Evolutionary conservation across 2,888 invertebrate genomes (phyloP).

Genomic region (Hypolimnas misippus): DNA sequence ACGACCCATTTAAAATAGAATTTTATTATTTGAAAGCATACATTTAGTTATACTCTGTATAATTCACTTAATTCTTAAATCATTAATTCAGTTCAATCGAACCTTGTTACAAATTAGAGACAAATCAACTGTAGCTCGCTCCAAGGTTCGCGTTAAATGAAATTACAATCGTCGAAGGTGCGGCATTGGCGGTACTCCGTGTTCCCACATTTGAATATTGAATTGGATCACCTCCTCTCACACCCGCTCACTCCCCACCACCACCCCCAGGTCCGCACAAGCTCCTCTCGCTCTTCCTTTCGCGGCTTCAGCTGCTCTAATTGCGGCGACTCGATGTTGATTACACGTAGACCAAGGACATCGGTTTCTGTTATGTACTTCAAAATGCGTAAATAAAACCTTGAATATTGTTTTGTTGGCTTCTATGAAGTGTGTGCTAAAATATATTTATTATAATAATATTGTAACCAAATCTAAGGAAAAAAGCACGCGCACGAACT

Average conservation of each 20-base stretch:
- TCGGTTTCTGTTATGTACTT: neutral
- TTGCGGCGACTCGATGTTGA: slow-evolving; percentile 20
- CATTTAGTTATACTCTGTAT: neutral
- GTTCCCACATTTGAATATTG: slow-evolving; percentile 15
- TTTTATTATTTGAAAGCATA: neutral
- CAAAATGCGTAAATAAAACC: neutral
- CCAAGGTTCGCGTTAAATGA: slow-evolving; percentile 7
- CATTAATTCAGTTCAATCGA: neutral
- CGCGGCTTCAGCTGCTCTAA: slow-evolving; percentile 8
- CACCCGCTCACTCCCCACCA: neutral
- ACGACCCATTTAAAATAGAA: too few species aligned
- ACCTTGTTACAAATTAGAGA: slow-evolving; percentile 9
- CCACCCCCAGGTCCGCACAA: neutral
- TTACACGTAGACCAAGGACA: slow-evolving; percentile 6
- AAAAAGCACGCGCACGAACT: too few species aligned
- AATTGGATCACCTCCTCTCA: slow-evolving; percentile 2
- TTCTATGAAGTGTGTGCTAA: neutral
- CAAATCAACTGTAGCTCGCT: slow-evolving; percentile 3
- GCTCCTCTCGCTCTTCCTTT: neutral
- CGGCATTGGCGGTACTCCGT: slow-evolving; percentile 7
- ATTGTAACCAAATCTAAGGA: too few species aligned
- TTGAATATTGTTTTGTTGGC: neutral
- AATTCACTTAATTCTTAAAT: neutral
- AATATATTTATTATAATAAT: too few species aligned
- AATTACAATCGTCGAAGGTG: slow-evolving; percentile 13